phyloP scores from a whole-genome alignment of 2,888 invertebrate genomes.

The Podabrus alpinus region DNA sequence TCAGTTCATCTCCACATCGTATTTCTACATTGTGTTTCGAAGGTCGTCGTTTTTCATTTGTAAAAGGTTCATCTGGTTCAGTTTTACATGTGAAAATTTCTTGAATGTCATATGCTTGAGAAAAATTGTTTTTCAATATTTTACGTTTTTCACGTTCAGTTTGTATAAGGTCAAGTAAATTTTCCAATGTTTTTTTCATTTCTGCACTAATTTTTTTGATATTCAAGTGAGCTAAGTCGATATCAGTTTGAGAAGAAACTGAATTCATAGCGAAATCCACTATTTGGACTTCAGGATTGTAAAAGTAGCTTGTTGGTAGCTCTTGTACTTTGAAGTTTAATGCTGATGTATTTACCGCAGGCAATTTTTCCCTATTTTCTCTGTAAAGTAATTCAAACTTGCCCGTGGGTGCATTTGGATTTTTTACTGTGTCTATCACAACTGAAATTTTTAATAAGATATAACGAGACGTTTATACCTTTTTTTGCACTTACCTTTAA shows the following conservation, averaged over 20 bases:
- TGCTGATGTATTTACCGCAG: neutral
- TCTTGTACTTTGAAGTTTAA: conserved; percentile 31
- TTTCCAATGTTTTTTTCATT: neutral
- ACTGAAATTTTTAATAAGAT: conserved; percentile 53
- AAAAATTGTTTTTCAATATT: neutral
- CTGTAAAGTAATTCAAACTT: conserved; percentile 58
- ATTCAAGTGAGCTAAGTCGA: neutral
- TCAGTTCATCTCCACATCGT: neutral
- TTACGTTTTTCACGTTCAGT: conserved; percentile 1
- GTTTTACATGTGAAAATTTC: neutral
- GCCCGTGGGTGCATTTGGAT: conserved; percentile 60
- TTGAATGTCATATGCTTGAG: neutral
- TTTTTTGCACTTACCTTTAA: conserved; percentile 71
- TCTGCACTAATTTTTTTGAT: neutral
- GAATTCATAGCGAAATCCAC: neutral
- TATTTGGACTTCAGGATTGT: conserved; percentile 25
- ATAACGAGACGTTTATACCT: too few relatives aligned
- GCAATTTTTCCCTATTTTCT: conserved; percentile 33
- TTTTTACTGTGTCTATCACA: conserved; percentile 57
- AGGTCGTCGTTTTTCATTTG: neutral
- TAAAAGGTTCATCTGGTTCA: neutral
- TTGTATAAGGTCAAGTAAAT: neutral
- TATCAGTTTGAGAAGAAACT: neutral
- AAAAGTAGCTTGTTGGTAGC: conserved; percentile 33
- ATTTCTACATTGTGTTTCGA: neutral